Conservation (phyloP, 2,797 vertebrate genomes). For the Coracias cyanogaster region DNA sequence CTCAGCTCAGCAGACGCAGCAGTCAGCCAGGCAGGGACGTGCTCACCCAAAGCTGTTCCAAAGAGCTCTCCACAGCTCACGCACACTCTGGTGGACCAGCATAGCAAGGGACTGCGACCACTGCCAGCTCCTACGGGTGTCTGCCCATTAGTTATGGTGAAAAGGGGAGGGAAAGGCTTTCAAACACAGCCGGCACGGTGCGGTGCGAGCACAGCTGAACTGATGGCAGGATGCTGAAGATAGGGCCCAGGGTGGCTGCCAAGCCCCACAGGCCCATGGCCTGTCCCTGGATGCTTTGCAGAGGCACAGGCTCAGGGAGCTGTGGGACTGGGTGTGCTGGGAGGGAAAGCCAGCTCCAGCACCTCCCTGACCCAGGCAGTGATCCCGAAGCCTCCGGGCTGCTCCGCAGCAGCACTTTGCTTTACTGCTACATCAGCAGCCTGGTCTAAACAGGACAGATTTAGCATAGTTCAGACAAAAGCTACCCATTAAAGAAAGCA, state of each 20-base stretch:
- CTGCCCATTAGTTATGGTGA: accelerated
- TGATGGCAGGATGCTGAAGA: neutral
- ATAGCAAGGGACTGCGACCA: accelerated
- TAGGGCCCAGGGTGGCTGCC: accelerated
- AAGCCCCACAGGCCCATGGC: accelerated
- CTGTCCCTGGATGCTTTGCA: neutral
- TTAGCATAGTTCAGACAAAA: slow-evolving; percentile 52
- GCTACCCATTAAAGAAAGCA: slow-evolving; percentile 51
- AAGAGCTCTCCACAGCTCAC: neutral
- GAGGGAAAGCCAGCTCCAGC: neutral
- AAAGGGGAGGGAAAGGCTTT: neutral
- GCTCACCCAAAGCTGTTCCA: neutral
- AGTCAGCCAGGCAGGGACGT: accelerated
- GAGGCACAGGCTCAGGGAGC: neutral
- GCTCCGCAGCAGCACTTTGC: accelerated
- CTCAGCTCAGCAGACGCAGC: no score
- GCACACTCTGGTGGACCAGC: accelerated
- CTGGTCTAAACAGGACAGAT: slow-evolving; percentile 23
- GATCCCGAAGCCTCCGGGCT: neutral
- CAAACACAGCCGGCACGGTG: accelerated
- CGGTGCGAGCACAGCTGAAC: accelerated
- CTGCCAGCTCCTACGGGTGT: neutral
- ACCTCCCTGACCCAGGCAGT: accelerated
- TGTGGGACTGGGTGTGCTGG: accelerated
- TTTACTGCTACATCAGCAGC: slow-evolving; percentile 27